phyloP scores from a whole-genome alignment of 2,888 invertebrate genomes.

The Mythimna lalbum region DNA sequence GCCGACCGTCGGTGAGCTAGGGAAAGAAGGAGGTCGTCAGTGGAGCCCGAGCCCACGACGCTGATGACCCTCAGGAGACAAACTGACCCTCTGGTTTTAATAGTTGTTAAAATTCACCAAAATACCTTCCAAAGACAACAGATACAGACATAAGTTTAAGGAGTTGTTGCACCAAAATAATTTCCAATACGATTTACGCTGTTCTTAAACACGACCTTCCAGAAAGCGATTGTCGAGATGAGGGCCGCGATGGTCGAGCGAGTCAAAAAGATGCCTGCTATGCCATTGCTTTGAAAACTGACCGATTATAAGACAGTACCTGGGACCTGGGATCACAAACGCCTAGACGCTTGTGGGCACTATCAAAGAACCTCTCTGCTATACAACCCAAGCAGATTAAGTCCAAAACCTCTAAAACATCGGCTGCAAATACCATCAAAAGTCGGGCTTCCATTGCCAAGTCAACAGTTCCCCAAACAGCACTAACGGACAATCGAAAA shows the following conservation, averaged over 20 bases:
- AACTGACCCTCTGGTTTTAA: slow-evolving; percentile 50
- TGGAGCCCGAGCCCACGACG: slow-evolving; percentile 63
- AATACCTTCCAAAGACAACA: not conserved
- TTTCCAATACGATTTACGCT: too few species aligned
- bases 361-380: not conserved
- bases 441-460: slow-evolving; percentile 35
- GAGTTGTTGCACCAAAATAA: too few species aligned
- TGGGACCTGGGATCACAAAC: not conserved
- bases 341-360: too few species aligned
- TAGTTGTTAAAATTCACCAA: not conserved
- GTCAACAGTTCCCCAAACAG: slow-evolving; percentile 72
- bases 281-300: not conserved
- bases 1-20: slow-evolving; percentile 90
- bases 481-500: slow-evolving; percentile 79
- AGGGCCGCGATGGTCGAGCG: not conserved
- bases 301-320: not conserved
- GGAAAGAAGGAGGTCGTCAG: slow-evolving; percentile 67
- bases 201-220: not conserved
- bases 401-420: slow-evolving; percentile 40
- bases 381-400: slow-evolving; percentile 40
- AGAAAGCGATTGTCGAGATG: not conserved
- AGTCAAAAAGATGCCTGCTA: not conserved
- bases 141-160: too few species aligned
- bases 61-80: slow-evolving; percentile 67
- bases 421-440: slow-evolving; percentile 64